phyloP scores from a whole-genome alignment of 2,888 invertebrate species.

The Labia minor region DNA sequence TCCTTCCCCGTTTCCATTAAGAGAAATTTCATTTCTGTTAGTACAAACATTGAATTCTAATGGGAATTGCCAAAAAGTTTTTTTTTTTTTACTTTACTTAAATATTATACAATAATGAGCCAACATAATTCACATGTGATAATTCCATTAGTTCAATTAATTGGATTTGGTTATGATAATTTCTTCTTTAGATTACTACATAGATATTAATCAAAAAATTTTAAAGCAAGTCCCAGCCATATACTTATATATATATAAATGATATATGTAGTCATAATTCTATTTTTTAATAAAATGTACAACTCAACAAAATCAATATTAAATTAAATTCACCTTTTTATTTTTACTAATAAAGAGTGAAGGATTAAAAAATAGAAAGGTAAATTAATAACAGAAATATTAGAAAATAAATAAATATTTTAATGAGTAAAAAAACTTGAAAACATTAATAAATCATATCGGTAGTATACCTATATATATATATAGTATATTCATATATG shows the following conservation, averaged over 20 bases:
- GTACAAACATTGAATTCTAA: too few relatives aligned
- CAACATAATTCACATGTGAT: background rate
- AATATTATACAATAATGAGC: background rate
- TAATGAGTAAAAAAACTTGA: background rate
- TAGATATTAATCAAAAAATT: too few relatives aligned
- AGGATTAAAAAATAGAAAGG: too few relatives aligned
- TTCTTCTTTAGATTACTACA: background rate
- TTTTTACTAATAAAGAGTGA: too few relatives aligned
- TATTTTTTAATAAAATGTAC: too few relatives aligned
- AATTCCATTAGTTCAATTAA: background rate
- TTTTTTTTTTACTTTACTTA: background rate
- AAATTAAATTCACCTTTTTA: too few relatives aligned
- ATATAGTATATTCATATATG: too few relatives aligned
- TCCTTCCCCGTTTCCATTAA: background rate
- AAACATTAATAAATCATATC: background rate
- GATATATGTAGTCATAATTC: too few relatives aligned
- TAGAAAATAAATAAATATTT: background rate
- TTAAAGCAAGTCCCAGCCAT: too few relatives aligned
- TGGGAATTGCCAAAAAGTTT: background rate
- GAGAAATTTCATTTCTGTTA: background rate
- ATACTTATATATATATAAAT: too few relatives aligned
- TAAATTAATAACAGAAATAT: background rate
- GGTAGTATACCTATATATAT: too few relatives aligned
- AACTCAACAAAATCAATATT: too few relatives aligned
- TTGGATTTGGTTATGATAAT: background rate